Evolutionary conservation across 1,140 invertebrate genomes (phyloP).

Genomic region (Drosophila burlai): DNA sequence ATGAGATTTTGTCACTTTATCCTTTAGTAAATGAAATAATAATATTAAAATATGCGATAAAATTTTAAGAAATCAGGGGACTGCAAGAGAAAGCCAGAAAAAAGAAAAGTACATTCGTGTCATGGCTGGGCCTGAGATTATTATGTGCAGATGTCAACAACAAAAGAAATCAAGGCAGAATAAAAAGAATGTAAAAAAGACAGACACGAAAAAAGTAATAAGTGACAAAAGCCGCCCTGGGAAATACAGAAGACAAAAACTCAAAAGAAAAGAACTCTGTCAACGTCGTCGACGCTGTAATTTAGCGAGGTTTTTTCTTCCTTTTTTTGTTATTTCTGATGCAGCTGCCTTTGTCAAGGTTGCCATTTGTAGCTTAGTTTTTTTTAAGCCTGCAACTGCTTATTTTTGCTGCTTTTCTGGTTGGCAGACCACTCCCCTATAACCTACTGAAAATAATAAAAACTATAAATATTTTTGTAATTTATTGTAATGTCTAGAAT

Average conservation of each 20-base stretch:
- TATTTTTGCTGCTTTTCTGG: constrained; percentile 1
- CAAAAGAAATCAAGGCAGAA: constrained; percentile 34
- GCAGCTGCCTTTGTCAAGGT: constrained; percentile 44
- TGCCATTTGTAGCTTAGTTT: constrained; percentile 31
- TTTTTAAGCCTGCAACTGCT: constrained; percentile 18
- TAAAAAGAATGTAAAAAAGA: constrained; percentile 21
- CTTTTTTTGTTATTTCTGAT: constrained; percentile 24
- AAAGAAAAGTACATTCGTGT: constrained; percentile 17
- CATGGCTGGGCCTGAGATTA: constrained; percentile 30
- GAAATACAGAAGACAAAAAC: constrained; percentile 36
- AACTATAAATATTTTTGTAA: not conserved
- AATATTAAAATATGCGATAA: not conserved
- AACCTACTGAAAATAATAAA: not conserved
- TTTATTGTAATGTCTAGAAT: not conserved
- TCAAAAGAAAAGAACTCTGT: constrained; percentile 31
- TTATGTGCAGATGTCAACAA: constrained; percentile 27
- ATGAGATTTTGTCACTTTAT: not conserved
- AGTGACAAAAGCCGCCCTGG: constrained; percentile 46
- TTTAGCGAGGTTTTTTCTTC: constrained; percentile 25
- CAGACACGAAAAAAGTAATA: constrained; percentile 46
- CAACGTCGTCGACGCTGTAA: constrained; percentile 51
- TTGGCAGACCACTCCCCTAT: constrained; percentile 5
- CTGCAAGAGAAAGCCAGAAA: not conserved
- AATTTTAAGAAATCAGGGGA: not conserved
- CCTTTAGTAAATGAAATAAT: not conserved